A percentile compares a stretch with the other conserved stretches of the same genome.
phyloP scores from a whole-genome alignment of 2,888 invertebrate species.

The Eueremaeus valkanovi region DNA sequence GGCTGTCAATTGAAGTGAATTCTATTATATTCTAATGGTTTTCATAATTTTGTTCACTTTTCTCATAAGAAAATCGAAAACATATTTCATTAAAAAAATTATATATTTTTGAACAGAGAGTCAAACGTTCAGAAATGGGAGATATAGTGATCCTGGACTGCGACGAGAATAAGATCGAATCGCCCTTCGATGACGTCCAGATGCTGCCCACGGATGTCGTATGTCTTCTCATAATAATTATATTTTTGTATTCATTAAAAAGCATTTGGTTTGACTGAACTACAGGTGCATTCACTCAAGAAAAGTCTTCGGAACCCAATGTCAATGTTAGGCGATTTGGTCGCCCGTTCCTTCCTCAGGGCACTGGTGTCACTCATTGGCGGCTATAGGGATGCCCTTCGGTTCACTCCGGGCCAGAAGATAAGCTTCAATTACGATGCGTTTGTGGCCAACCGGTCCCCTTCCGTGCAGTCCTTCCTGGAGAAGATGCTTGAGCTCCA shows the following conservation, averaged over 20 bases:
- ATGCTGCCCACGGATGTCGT: conserved; percentile 86
- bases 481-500: conserved; percentile 85
- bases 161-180: conserved; percentile 77
- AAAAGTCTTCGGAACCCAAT: conserved; percentile 71
- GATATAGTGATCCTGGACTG: conserved; percentile 92
- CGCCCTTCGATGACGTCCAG: conserved; percentile 85
- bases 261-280: neutral
- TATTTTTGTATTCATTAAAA: neutral
- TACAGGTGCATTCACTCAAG: conserved; percentile 68
- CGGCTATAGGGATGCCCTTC: conserved; percentile 85
- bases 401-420: conserved; percentile 51
- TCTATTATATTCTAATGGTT: no score
- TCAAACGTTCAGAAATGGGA: conserved; percentile 65
- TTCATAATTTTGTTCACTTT: no score
- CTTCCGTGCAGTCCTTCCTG: conserved; percentile 80
- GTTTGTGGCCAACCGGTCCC: conserved; percentile 79
- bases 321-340: conserved; percentile 76
- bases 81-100: no score
- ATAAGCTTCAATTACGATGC: conserved; percentile 81
- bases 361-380: conserved; percentile 91
- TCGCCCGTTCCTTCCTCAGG: conserved; percentile 84
- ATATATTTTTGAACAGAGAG: no score
- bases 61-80: no score
- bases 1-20: no score
- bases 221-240: conserved; percentile 50